These are phyloP conservation scores for Drosophila paramelanica DNA, from an alignment of 2,888 invertebrate species.

Conservation along the genomic window DNA sequence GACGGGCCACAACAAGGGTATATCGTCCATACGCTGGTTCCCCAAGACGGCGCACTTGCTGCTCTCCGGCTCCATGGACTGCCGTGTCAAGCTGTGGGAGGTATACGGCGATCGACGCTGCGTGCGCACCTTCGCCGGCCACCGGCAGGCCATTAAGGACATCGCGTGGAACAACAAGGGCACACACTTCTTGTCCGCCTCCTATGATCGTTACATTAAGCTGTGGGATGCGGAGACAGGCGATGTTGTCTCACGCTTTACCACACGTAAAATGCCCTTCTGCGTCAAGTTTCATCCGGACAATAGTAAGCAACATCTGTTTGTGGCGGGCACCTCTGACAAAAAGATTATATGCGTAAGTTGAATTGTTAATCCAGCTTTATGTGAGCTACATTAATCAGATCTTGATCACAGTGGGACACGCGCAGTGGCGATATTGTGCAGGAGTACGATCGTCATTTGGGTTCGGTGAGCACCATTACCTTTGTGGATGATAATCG, in stretches of 20 bases:
- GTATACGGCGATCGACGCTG: slow-evolving; percentile 97
- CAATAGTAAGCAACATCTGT: slow-evolving; percentile 97
- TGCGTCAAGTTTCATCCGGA: slow-evolving; percentile 99
- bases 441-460: slow-evolving; percentile 99
- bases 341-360: slow-evolving; percentile 99
- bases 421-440: slow-evolving; percentile 96
- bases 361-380: neutral
- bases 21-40: slow-evolving; percentile 97
- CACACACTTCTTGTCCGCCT: slow-evolving; percentile 96
- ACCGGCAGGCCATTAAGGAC: slow-evolving; percentile 98
- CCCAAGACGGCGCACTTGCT: slow-evolving; percentile 97
- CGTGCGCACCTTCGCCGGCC: slow-evolving; percentile 97
- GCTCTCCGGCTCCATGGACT: slow-evolving; percentile 98
- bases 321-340: slow-evolving; percentile 99
- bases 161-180: slow-evolving; percentile 98
- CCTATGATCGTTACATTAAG: slow-evolving; percentile 98
- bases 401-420: slow-evolving; percentile 91
- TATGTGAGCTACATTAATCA: neutral
- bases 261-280: slow-evolving; percentile 98
- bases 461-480: slow-evolving; percentile 99
- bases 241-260: slow-evolving; percentile 93
- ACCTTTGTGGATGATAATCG: slow-evolving; percentile 99
- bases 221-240: slow-evolving; percentile 99
- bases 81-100: slow-evolving; percentile 99
- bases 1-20: slow-evolving; percentile 98